Evolutionary conservation across 2,888 invertebrate species (phyloP), one percentile per base, ranked within the genome.

Genomic region (Lithophane leautieri): DNA sequence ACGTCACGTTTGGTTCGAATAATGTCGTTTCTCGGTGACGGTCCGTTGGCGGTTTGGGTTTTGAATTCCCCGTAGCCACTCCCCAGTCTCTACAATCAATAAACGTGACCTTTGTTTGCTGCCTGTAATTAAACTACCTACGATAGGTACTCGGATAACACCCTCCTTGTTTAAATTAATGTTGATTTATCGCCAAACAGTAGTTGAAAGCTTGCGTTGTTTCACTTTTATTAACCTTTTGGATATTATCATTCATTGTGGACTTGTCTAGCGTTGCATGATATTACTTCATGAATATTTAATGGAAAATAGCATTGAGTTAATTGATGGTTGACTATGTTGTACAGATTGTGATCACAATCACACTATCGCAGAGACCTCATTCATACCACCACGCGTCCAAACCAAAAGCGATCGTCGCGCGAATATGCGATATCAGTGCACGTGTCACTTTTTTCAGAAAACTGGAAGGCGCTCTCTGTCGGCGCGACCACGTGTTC

Each of bases 41-140:
- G 40, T 22, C 14, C 34, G 14, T 8, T n/a, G 11, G 22, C n/a
- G 34, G 34, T 6, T 34, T 4, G 34, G 34, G 34, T 34, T 34
- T 34, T 34, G 6, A 47, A 72, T 52, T 66, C 73, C 25, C 52
- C 40, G 11, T 44, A 22, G 52, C 25, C 25, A 47, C 58, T 67
- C 47, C 60, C 19, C 12, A 60, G 47, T 70, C 16, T 67, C 60
- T 16, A 78, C 63, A 78, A 65, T 78, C 71, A 78, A 82, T 70
- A 79, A 73, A 65, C 60, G 52, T 52, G 63, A 69, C 84, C 74
- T 77, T 79, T 75, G 79, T 82, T 76, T 70, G 76, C 62, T 52
- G 56, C 22, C 34, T 60, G 67, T 76, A 83, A 76, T 78, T 78
- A 69, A 70, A 82, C 66, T 70, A 62, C 60, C 68, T 72, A 56